Evolutionary conservation across 2,888 invertebrate species (phyloP), one percentile per base, ranked within the genome.

Genomic region (Patella caerulea): DNA sequence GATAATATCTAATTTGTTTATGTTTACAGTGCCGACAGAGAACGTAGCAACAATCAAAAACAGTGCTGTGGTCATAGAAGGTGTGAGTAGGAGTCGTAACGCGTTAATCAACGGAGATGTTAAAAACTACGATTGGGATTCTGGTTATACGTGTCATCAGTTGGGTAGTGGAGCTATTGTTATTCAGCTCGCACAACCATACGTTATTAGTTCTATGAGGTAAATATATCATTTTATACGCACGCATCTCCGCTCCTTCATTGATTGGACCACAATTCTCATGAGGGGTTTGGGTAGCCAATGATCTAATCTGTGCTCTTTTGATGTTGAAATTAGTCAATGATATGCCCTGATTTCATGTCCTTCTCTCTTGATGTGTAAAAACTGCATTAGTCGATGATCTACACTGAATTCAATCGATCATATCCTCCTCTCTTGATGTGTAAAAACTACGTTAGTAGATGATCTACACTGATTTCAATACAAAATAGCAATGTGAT

Each of bases 61-160:
- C 88, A 96, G 96, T 91, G 99, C 99, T 2, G 95, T 95, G 86
- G 99, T 99, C 79, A 95, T 97, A 71, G 99, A 99, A 93, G 99
- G 99, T 78, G 99, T 99, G 12, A 94, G 94, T 88, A 95, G 99
- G 15, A 95, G 96, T 72, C 94, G 98, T 84, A 98, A 99, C 93
- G 96, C 98, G 0, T 94, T 99, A 15, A 94, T 99, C 79, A 98
- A 99, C 93, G 99, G 99, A 17, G 97, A 99, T 92, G 96, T 95
- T 76, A 94, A 95, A 88, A 95, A 96, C 92, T 99, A 99, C 92
- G 98, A 99, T 93, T 99, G 98, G 98, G 99, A 99, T 92, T 96
- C 96, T 76, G 98, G 98, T 82, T 99, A 98, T 92, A 98, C 98
- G 5, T 98, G 98, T 92, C 98, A 98, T 84, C 98, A 98, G 93